Evolutionary conservation across 1,140 invertebrate genomes (phyloP), one percentile per base, ranked within the genome.

Genomic region (Atta texana): DNA sequence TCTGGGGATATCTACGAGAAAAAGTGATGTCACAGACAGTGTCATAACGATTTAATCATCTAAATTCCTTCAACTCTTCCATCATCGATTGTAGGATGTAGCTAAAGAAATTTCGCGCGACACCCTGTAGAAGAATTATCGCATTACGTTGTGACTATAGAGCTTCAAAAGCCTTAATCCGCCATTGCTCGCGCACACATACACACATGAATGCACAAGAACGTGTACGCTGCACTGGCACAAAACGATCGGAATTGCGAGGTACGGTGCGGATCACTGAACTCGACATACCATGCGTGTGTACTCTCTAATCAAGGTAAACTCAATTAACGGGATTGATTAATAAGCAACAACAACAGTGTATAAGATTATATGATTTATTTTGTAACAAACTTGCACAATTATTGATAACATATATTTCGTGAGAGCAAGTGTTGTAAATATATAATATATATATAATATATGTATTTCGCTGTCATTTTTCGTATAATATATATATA

Each of bases 321-420:
- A 78, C 59, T 78, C 64, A 78, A 78, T 78, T 24, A 78, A n/a
- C 24, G 18, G 39, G 24, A 49, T 16, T 66, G 59, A 49, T 77
- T 63, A 77, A 63, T 77, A 63, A 44, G 59, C 34, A 49, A 77
- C 57, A 49, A 77, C 57, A 77, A 49, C 24, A 24, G 5, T 3
- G 24, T 63, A 31, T 57, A 81, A 81, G 63, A 69, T 81, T 69
- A 81, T 57, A 69, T 57, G 14, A 39, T 91, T 85, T 92, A 91
- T 92, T 92, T 89, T 14, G 87, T 92, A 92, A 92, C 92, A 92
- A 92, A 88, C 90, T 91, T 91, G 88, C 88, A 92, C 89, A 92
- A 86, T 86, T 76, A 84, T 24, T 81, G 64, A 14, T 86, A 89
- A 89, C 69, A 75, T 81, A 31, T 1, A 44, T 76, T 71, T 71